Base-by-base conservation (phyloP, 2,797 vertebrate species). In the Rhodeus uyekii region DNA sequence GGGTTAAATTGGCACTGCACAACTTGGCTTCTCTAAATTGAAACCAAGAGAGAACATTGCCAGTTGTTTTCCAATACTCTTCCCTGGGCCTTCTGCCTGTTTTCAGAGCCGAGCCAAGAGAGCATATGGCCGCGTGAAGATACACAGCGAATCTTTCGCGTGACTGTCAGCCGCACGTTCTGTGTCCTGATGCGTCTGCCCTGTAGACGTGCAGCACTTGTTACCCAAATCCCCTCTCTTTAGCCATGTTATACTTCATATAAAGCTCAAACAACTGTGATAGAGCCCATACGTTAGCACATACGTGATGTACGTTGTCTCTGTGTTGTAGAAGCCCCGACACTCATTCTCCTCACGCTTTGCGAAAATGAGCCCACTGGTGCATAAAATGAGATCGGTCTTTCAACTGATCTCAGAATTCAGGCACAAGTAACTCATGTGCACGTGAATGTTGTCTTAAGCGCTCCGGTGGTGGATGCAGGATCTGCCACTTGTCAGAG, bases 401-500 rank as follows among this genome's bases (percentile, higher is more conserved):
- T 87, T 74, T 85, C 79, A 60, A 65, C 80, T 82, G 77, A 81
- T 79, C 75, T 67, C 16, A 7, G 72, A 77, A 76, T 77, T 77
- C 12, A 84, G 72, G 34, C 74, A 80, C 53, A 78, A 77, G 72
- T n/a, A 73, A 64, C 68, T 75, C 50, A 50, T 68, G 68, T 74
- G 84, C 84, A 85, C 72, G 82, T 27, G 76, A 82, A 84, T 80
- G 60, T 75, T 72, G 60, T 82, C 79, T 76, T 65, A 67, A 55
- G 75, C 9, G 38, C 32, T 63, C 46, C 32, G 14, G 44, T 78
- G 46, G 36, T 55, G 24, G 74, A 16, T 18, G 71, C 22, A 16
- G 48, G 34, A 89, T 87, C 88, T 89, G 90, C 90, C 90, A 84
- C 89, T 91, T 88, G 89, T 86, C 87, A 88, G 85, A 87, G 86